Evolutionary conservation across 2,113 vertebrate species (phyloP).

Genomic region (Malurus melanocephalus): DNA sequence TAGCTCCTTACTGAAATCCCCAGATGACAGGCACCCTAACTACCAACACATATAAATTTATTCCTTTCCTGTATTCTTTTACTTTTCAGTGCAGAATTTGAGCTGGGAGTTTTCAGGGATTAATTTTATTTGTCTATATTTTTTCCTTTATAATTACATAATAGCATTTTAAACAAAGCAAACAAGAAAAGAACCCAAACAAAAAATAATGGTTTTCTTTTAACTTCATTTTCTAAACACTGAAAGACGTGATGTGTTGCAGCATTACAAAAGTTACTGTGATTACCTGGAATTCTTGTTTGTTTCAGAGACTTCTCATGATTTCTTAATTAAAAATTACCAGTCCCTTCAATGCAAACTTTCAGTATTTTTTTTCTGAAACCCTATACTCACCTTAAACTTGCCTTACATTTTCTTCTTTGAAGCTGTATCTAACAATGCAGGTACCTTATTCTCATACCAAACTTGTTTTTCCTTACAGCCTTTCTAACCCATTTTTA

Average conservation of each 20-base stretch:
- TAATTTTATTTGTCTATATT: background rate
- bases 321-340: background rate
- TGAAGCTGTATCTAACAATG: background rate
- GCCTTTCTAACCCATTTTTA: background rate
- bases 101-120: background rate
- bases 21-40: conserved; percentile 1
- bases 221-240: background rate
- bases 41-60: background rate
- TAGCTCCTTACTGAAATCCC: background rate
- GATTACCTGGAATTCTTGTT: background rate
- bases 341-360: background rate
- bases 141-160: background rate
- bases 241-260: background rate
- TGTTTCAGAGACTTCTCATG: background rate
- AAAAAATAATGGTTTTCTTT: background rate
- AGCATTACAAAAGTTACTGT: background rate
- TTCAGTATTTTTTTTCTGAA: background rate
- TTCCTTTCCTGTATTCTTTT: background rate
- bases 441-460: background rate
- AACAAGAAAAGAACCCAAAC: background rate
- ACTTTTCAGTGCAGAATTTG: background rate
- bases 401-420: background rate
- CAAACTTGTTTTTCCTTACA: background rate
- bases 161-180: background rate
- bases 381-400: background rate